These are phyloP conservation scores for Octodon degus DNA, from an alignment of 2,113 vertebrate genomes.

Conservation along the genomic window DNA sequence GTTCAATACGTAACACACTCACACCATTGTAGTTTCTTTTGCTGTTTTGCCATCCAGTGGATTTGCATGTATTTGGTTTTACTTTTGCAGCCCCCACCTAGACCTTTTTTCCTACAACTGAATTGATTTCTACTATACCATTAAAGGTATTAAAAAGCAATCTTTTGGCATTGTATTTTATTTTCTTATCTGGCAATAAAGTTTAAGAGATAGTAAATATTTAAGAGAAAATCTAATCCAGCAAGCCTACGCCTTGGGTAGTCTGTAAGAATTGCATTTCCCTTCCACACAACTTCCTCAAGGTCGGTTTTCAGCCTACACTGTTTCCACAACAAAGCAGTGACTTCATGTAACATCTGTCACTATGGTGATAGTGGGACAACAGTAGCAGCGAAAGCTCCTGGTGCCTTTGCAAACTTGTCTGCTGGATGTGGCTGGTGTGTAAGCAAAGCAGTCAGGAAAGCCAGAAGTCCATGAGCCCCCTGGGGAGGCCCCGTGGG, in stretches of 20 bases:
- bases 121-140: not conserved
- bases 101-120: not conserved
- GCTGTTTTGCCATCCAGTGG: constrained; percentile 38
- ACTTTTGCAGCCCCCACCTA: constrained; percentile 24
- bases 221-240: constrained; percentile 61
- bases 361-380: constrained; percentile 52
- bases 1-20: not conserved
- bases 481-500: accelerated
- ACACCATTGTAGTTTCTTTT: not conserved
- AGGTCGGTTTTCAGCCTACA: constrained; percentile 50
- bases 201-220: not conserved
- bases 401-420: constrained; percentile 10
- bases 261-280: constrained; percentile 47
- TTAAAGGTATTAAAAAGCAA: constrained; percentile 47
- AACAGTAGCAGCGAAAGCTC: constrained; percentile 6
- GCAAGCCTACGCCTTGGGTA: constrained; percentile 10
- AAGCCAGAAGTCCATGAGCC: not conserved
- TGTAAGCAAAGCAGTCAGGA: accelerated
- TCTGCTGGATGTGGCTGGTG: not conserved
- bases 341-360: constrained; percentile 53
- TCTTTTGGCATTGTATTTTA: constrained; percentile 15
- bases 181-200: constrained; percentile 57
- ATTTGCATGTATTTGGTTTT: not conserved
- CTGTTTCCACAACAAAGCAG: constrained; percentile 61
- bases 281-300: constrained; percentile 37